Percentiles rank a stretch among this genome's conserved stretches.
phyloP scores from a whole-genome alignment of 2,113 vertebrate genomes.

The Lutjanus erythropterus region DNA sequence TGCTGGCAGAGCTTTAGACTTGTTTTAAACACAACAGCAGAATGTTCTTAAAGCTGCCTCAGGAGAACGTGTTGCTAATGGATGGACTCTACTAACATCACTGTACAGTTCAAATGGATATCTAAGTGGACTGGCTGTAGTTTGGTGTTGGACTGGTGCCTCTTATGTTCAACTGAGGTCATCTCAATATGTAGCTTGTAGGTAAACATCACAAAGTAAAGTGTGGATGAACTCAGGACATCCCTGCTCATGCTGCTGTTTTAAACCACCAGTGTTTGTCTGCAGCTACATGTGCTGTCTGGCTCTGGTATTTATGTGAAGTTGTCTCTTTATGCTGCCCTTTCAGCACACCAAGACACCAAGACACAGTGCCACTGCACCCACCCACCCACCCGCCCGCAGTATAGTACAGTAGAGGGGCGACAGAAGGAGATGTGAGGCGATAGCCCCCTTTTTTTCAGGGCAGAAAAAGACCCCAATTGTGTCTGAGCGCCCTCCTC shows the following conservation, averaged over 20 bases:
- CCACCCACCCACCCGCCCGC: constrained; percentile 79
- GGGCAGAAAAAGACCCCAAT: constrained; percentile 91
- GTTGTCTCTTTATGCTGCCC: constrained; percentile 56
- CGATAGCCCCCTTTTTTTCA: constrained; percentile 89
- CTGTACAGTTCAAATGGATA: not conserved
- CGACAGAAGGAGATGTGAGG: constrained; percentile 90
- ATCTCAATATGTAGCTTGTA: not conserved
- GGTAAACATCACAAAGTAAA: not conserved
- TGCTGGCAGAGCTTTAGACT: constrained; percentile 37
- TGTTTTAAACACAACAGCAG: not conserved
- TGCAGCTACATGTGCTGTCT: constrained; percentile 43
- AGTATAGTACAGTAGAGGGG: constrained; percentile 82
- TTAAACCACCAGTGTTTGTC: constrained; percentile 27
- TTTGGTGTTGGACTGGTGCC: not conserved
- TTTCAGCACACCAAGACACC: constrained; percentile 55
- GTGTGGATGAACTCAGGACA: not conserved
- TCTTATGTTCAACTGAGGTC: not conserved
- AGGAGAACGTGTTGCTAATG: not conserved
- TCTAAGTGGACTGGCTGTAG: not conserved
- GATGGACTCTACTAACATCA: not conserved
- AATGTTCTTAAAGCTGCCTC: not conserved
- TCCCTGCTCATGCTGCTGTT: constrained; percentile 5
- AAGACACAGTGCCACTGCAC: constrained; percentile 56
- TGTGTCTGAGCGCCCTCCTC: constrained; percentile 88
- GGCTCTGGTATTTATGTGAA: constrained; percentile 56